Evolutionary conservation across 2,888 invertebrate species (phyloP).

Genomic region (Anarsia innoxiella): DNA sequence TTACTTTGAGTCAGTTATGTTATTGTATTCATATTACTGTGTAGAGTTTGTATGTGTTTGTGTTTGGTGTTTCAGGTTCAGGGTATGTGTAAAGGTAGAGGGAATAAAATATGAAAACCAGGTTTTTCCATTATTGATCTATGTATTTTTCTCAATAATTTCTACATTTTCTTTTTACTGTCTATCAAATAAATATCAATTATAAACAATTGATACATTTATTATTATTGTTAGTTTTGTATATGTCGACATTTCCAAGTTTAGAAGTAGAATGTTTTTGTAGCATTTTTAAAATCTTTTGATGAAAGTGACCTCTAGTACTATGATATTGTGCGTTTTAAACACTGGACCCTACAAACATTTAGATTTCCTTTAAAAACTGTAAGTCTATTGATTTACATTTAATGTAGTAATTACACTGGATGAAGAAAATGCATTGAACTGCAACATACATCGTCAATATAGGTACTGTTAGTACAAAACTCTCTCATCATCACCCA

Average conservation of each 20-base stretch:
- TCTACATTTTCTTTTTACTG: constrained; percentile 69
- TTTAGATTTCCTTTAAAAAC: constrained; percentile 71
- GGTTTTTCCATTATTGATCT: constrained; percentile 61
- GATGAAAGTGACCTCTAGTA: constrained; percentile 68
- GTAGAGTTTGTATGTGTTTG: too few relatives aligned
- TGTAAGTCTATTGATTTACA: constrained; percentile 69
- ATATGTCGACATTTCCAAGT: constrained; percentile 64
- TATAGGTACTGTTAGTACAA: constrained; percentile 47
- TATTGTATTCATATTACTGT: too few relatives aligned
- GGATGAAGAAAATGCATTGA: constrained; percentile 65
- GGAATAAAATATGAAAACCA: constrained; percentile 38
- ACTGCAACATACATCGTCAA: constrained; percentile 44
- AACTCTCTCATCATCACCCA: constrained; percentile 40
- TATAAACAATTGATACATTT: constrained; percentile 71
- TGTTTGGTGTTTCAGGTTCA: constrained; percentile 5
- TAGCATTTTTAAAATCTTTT: constrained; percentile 53
- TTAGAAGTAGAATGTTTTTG: constrained; percentile 63
- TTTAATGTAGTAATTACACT: constrained; percentile 66
- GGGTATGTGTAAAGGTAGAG: constrained; percentile 16
- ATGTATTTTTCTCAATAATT: constrained; percentile 70
- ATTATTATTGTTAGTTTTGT: constrained; percentile 66
- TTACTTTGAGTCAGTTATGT: too few relatives aligned
- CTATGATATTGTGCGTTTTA: constrained; percentile 73
- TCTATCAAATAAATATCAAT: constrained; percentile 73
- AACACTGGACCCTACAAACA: constrained; percentile 75